Conservation (phyloP, 2,888 invertebrate genomes). For the Lycia hirtaria region DNA sequence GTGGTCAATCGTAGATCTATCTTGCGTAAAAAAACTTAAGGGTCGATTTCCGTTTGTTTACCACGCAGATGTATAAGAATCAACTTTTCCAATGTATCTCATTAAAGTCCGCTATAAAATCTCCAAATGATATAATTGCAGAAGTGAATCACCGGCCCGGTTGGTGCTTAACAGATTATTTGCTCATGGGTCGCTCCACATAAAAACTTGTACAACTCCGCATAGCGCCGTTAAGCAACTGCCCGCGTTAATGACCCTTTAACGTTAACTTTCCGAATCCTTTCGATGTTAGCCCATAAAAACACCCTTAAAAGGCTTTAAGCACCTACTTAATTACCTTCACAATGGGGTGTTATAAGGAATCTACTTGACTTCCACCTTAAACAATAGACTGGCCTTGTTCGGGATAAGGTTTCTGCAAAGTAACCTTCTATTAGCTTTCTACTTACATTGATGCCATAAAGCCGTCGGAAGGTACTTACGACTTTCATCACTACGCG, state of each 20-base stretch:
- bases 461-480: no score
- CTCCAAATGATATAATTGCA: background rate
- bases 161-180: conserved; percentile 28
- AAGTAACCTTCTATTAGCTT: background rate
- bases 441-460: no score
- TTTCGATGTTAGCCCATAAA: conserved; percentile 43
- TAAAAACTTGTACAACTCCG: conserved; percentile 26
- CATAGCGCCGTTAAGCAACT: conserved; percentile 24
- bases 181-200: conserved; percentile 10
- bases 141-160: background rate
- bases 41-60: no score
- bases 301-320: conserved; percentile 37
- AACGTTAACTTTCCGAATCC: conserved; percentile 41
- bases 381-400: conserved; percentile 18
- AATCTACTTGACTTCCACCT: conserved; percentile 30
- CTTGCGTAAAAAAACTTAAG: no score
- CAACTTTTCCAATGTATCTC: background rate
- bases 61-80: no score
- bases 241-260: conserved; percentile 32
- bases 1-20: no score
- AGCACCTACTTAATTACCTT: conserved; percentile 43
- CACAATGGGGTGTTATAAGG: conserved; percentile 40
- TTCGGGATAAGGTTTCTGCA: background rate
- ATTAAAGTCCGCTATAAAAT: background rate
- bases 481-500: no score